A percentile compares a stretch with the other conserved stretches of the same genome.
Evolutionary conservation across 1,140 invertebrate genomes (phyloP).

Genomic region (Anadara kagoshimensis): DNA sequence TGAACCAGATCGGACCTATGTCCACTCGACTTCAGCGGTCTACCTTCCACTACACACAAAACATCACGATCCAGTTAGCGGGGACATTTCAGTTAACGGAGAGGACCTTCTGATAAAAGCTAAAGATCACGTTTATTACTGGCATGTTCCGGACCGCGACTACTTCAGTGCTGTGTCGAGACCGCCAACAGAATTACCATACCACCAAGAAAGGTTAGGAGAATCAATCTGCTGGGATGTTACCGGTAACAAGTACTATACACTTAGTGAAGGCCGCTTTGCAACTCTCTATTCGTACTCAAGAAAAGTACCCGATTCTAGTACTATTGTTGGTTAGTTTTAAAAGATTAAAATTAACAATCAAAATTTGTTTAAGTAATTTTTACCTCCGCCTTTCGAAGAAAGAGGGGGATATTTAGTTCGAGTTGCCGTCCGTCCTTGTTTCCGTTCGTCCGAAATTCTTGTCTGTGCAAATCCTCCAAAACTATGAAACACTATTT

Average conservation of each 20-base stretch:
- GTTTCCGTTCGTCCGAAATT: too few species aligned
- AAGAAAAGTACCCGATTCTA: too few species aligned
- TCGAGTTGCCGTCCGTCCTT: too few species aligned
- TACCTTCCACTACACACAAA: slow-evolving; percentile 31
- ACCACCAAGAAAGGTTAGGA: slow-evolving; percentile 37
- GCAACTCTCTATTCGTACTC: too few species aligned
- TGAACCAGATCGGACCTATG: slow-evolving; percentile 13
- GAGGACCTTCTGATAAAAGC: slow-evolving; percentile 50
- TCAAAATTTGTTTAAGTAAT: too few species aligned
- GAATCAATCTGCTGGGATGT: slow-evolving; percentile 49
- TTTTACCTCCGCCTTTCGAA: too few species aligned
- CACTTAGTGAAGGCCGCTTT: slow-evolving; percentile 39
- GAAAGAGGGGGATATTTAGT: too few species aligned
- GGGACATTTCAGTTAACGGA: slow-evolving; percentile 58
- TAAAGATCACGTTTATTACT: slow-evolving; percentile 46
- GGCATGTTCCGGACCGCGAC: slow-evolving; percentile 40
- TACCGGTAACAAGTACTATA: slow-evolving; percentile 47
- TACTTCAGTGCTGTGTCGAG: slow-evolving; percentile 31
- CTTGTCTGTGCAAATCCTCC: too few species aligned
- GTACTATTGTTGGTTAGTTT: too few species aligned
- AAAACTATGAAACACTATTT: too few species aligned
- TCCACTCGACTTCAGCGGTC: slow-evolving; percentile 21
- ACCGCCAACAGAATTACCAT: slow-evolving; percentile 34
- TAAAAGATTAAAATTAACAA: too few species aligned
- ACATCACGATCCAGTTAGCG: slow-evolving; percentile 49